Base-by-base conservation (phyloP, 2,888 invertebrate species). In the Epiblema foenella region DNA sequence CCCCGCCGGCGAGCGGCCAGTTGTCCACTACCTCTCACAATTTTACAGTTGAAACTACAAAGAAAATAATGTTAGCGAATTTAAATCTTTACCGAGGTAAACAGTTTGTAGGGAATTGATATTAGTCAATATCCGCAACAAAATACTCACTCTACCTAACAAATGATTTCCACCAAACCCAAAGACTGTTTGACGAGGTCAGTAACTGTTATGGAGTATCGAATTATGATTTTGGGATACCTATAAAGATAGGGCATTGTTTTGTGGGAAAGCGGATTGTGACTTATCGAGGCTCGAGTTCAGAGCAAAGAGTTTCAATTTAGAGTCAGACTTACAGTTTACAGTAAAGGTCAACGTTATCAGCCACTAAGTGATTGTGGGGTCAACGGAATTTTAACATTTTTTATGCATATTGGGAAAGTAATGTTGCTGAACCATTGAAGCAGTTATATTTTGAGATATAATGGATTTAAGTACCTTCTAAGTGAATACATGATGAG, bases 341-440 rank as follows among this genome's bases (percentile, higher is more conserved):
- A 42, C 42, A n/a, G n/a, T n/a, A 65, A 54, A 70, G 65, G 70
- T 65, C 65, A 59, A 65, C 20, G 46, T 65, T 60, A 59, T 65
- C 59, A 52, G 59, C 24, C 33, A 29, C 42, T 69, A 66, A 66
- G 70, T 60, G 65, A 59, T 52, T 64, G 58, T 15, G 39, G 20
- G 65, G 17, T 65, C 70, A 66, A 54, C 18, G 65, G 54, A 17
- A 65, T 51, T 39, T 37, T 67, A 15, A 59, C 54, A 66, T 70
- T 66, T 70, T 70, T 70, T 59, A 70, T 66, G 70, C 59, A 70
- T 56, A 70, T 70, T 65, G 70, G 59, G 60, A 65, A 60, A 70
- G 65, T 60, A 54, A 65, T 52, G 51, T 65, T 59, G 59, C 70
- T 59, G 64, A 65, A 65, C 49, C 29, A 59, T 18, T 57, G n/a